Percentiles rank a stretch among this genome's conserved stretches.
phyloP scores from a whole-genome alignment of 2,797 vertebrate genomes.

The Selene dorsalis region DNA sequence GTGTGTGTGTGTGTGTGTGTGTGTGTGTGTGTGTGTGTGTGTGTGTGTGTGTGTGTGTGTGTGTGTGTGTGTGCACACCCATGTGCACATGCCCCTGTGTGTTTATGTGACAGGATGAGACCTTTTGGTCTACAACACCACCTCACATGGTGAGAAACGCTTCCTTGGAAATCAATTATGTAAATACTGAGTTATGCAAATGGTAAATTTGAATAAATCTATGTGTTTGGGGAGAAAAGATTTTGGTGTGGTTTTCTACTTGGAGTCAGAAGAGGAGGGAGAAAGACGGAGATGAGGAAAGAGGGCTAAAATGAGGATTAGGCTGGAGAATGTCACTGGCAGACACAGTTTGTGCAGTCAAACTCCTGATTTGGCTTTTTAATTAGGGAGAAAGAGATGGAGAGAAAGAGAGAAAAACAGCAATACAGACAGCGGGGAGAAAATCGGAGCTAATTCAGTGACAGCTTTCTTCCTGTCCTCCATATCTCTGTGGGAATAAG shows the following conservation, averaged over 20 bases:
- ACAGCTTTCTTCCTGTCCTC: constrained; percentile 46
- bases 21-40: constrained; percentile 28
- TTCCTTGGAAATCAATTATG: constrained; percentile 83
- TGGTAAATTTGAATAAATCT: constrained; percentile 78
- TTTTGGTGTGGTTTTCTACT: constrained; percentile 63
- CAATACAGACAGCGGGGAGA: constrained; percentile 40
- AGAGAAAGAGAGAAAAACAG: constrained; percentile 32
- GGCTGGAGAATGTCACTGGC: constrained; percentile 68
- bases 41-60: constrained; percentile 22
- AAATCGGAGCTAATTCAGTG: constrained; percentile 54
- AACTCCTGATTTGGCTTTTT: constrained; percentile 73
- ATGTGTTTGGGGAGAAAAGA: constrained; percentile 65
- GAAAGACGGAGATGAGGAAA: constrained; percentile 39
- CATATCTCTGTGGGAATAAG: constrained; percentile 40
- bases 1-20: not conserved
- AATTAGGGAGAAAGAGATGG: constrained; percentile 50
- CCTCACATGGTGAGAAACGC: constrained; percentile 68
- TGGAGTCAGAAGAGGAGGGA: constrained; percentile 40
- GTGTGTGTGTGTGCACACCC: not conserved
- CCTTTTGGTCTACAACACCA: constrained; percentile 66
- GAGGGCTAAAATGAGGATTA: constrained; percentile 64
- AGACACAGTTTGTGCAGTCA: constrained; percentile 61
- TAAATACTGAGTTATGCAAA: constrained; percentile 82
- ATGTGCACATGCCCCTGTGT: constrained; percentile 3
- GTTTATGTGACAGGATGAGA: constrained; percentile 55